Conservation (phyloP, 2,797 vertebrate genomes). For the Lepilemur septentrionalis region DNA sequence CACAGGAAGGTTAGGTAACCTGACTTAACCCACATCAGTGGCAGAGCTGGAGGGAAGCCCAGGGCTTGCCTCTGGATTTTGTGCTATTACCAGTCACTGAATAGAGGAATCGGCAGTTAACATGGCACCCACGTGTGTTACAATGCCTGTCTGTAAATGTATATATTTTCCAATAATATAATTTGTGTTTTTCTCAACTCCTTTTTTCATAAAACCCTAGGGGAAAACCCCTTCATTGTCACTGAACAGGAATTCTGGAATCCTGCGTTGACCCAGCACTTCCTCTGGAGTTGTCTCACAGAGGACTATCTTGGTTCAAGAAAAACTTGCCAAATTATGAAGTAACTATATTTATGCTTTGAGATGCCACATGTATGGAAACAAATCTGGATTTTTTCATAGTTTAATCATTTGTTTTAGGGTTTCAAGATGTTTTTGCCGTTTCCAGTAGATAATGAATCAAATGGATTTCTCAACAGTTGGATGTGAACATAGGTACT, state of each 20-base stretch:
- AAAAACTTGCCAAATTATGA: background rate
- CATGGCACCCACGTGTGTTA: background rate
- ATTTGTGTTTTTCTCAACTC: background rate
- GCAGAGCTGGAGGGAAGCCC: background rate
- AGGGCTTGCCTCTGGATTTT: background rate
- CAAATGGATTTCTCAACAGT: background rate
- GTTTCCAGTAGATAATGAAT: background rate
- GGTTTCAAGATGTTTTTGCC: background rate
- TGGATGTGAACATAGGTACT: background rate
- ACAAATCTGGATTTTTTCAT: background rate
- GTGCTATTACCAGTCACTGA: background rate
- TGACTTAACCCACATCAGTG: background rate
- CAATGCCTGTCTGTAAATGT: background rate
- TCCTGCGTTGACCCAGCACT: background rate
- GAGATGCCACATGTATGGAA: background rate
- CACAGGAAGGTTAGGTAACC: background rate
- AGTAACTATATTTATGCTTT: background rate
- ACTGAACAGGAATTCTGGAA: background rate
- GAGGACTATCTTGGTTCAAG: background rate
- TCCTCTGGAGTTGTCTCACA: background rate
- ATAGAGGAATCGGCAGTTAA: background rate
- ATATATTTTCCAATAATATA: background rate
- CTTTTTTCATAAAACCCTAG: background rate
- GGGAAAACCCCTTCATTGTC: background rate
- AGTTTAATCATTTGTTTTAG: background rate